phyloP scores from a whole-genome alignment of 2,113 vertebrate genomes.

The Sander lucioperca region DNA sequence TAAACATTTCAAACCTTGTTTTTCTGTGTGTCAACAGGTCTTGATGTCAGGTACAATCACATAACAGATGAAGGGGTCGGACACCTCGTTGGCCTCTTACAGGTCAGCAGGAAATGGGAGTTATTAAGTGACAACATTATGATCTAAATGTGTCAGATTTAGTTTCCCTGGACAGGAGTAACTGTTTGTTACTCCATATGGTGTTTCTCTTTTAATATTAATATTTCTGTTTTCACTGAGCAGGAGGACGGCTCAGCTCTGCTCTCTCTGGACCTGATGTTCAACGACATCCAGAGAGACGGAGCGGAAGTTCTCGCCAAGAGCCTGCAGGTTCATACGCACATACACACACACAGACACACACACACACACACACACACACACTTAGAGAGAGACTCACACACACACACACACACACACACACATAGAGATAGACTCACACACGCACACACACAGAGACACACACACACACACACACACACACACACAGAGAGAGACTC shows the following conservation, averaged over 20 bases:
- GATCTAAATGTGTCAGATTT: not conserved
- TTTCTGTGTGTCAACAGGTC: constrained; percentile 78
- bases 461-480: too few species aligned
- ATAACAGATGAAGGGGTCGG: constrained; percentile 85
- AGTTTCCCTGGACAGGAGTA: not conserved
- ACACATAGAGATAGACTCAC: too few species aligned
- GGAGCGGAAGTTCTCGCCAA: constrained; percentile 88
- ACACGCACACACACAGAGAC: too few species aligned
- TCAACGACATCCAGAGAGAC: constrained; percentile 87
- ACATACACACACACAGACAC: not conserved
- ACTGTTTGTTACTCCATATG: too few species aligned
- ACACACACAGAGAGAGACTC: too few species aligned
- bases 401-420: too few species aligned
- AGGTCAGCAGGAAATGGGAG: constrained; percentile 28
- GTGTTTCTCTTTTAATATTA: not conserved
- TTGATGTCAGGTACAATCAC: constrained; percentile 89
- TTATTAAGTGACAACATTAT: not conserved
- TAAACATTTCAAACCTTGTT: accelerated
- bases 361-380: not conserved
- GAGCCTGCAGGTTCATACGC: constrained; percentile 78
- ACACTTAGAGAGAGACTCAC: not conserved
- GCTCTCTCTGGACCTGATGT: constrained; percentile 88
- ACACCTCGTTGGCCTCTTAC: constrained; percentile 71
- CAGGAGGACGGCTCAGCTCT: constrained; percentile 83
- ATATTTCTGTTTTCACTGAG: not conserved